A percentile compares a stretch with the other conserved stretches of the same genome.
Evolutionary conservation across 2,113 vertebrate genomes (phyloP).

Genomic region (Megaceryle maxima): DNA sequence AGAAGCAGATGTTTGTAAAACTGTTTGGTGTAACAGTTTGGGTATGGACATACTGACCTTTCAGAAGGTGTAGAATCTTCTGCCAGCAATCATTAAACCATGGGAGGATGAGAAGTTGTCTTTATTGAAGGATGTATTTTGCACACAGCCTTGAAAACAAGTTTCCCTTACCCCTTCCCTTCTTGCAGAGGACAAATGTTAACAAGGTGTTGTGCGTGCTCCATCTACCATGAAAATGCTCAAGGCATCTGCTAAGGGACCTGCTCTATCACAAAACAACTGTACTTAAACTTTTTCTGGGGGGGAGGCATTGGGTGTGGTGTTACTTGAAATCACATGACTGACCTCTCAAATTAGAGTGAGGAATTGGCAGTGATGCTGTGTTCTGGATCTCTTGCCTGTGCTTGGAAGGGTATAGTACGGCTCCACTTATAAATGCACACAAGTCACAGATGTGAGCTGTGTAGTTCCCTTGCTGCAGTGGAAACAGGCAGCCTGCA

Average conservation of each 20-base stretch:
- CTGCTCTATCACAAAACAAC: neutral
- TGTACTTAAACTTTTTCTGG: neutral
- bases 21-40: neutral
- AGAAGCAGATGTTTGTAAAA: neutral
- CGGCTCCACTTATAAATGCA: neutral
- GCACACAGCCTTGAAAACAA: neutral
- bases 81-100: neutral
- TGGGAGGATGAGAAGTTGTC: neutral
- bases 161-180: neutral
- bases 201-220: neutral
- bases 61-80: neutral
- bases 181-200: neutral
- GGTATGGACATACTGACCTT: neutral
- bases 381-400: neutral
- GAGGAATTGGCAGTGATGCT: neutral
- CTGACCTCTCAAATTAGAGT: neutral
- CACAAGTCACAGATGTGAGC: neutral
- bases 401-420: neutral
- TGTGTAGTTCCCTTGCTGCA: neutral
- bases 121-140: neutral
- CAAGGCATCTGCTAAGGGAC: neutral
- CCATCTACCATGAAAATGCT: neutral
- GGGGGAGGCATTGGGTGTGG: neutral
- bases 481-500: neutral
- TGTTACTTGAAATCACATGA: neutral